Evolutionary conservation across 2,888 invertebrate genomes (phyloP).

Genomic region (Rhodophaea formosa): DNA sequence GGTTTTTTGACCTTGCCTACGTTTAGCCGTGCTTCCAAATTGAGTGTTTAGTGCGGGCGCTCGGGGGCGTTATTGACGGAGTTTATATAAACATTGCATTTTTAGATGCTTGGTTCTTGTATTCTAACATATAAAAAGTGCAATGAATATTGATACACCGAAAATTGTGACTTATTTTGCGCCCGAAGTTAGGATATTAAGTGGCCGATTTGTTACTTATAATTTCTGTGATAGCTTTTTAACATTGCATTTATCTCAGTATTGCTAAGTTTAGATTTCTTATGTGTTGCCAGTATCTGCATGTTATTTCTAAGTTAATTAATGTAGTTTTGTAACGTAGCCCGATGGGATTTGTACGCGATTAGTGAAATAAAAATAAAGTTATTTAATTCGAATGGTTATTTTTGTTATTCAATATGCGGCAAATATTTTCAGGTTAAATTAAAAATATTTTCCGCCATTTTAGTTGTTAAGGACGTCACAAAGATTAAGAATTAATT

Average conservation of each 20-base stretch:
- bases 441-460: conserved; percentile 40
- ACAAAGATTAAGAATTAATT: conserved; percentile 49
- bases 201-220: conserved; percentile 36
- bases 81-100: too few relatives aligned
- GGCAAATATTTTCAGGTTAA: conserved; percentile 38
- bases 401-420: conserved; percentile 59
- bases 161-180: not conserved
- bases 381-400: conserved; percentile 45
- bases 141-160: too few relatives aligned
- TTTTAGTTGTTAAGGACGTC: conserved; percentile 36
- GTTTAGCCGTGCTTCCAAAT: conserved; percentile 43
- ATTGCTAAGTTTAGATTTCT: conserved; percentile 46
- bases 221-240: conserved; percentile 63
- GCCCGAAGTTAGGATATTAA: conserved; percentile 13
- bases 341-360: conserved; percentile 52
- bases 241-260: conserved; percentile 50
- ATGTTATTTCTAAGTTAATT: conserved; percentile 44
- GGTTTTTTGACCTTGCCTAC: conserved; percentile 53
- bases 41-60: not conserved
- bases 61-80: too few relatives aligned
- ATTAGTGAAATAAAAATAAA: conserved; percentile 45
- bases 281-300: conserved; percentile 57
- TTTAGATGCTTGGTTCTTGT: too few relatives aligned
- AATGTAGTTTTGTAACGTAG: conserved; percentile 51
- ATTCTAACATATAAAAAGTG: too few relatives aligned